These are phyloP conservation scores for Chaetodon trifasciatus DNA, from an alignment of 2,797 vertebrate species.

Conservation along the genomic window DNA sequence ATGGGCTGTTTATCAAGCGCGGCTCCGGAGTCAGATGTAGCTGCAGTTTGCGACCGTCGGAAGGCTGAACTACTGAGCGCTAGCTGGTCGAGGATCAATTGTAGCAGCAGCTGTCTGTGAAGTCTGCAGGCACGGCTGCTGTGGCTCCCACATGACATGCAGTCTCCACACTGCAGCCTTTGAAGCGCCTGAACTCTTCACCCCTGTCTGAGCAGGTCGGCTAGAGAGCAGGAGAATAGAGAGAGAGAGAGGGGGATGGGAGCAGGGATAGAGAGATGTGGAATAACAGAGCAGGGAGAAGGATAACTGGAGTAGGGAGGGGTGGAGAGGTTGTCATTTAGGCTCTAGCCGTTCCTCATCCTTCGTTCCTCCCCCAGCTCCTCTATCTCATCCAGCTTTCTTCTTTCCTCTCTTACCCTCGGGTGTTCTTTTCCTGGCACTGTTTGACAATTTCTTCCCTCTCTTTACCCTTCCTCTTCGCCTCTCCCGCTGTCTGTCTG, in stretches of 20 bases:
- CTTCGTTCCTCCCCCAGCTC: conserved; percentile 65
- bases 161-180: conserved; percentile 85
- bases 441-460: conserved; percentile 56
- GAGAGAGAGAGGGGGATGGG: conserved; percentile 71
- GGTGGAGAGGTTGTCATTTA: conserved; percentile 78
- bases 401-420: conserved; percentile 63
- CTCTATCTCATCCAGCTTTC: conserved; percentile 61
- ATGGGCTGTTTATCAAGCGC: conserved; percentile 59
- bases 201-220: conserved; percentile 86
- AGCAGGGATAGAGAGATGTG: conserved; percentile 73
- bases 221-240: conserved; percentile 80
- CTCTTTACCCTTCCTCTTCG: conserved; percentile 50
- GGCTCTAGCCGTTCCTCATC: conserved; percentile 70
- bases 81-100: conserved; percentile 80
- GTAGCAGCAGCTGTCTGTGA: conserved; percentile 82
- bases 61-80: conserved; percentile 68
- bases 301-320: conserved; percentile 54
- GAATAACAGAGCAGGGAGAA: conserved; percentile 75
- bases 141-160: conserved; percentile 84
- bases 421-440: conserved; percentile 74
- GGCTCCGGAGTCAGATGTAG: conserved; percentile 63
- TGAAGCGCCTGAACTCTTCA: conserved; percentile 89
- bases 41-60: conserved; percentile 50
- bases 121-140: conserved; percentile 82
- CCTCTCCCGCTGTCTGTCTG: conserved; percentile 41